phyloP scores from a whole-genome alignment of 2,797 vertebrate genomes.

The Leucoraja ocellata region DNA sequence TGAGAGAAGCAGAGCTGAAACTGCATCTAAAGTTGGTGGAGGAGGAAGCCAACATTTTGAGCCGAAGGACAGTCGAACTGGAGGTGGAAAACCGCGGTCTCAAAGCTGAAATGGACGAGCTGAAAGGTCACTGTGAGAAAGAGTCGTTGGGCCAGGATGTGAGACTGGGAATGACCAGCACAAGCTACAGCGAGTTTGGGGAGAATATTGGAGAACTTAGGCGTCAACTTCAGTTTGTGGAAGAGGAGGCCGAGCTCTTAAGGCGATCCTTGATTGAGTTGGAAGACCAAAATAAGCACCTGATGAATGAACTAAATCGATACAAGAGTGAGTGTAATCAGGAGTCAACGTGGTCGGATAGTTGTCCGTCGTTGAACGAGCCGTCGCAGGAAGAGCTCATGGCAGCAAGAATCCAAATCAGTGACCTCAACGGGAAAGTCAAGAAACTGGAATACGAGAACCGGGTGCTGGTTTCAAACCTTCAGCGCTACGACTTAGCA shows the following conservation, averaged over 20 bases:
- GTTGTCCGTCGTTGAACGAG: conserved; percentile 74
- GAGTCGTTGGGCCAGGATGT: conserved; percentile 61
- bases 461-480: conserved; percentile 87
- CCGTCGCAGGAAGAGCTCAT: conserved; percentile 82
- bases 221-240: conserved; percentile 92
- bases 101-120: conserved; percentile 88
- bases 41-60: conserved; percentile 93
- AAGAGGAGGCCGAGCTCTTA: conserved; percentile 93
- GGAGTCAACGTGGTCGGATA: conserved; percentile 58
- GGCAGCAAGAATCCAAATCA: conserved; percentile 79
- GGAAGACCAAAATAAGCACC: conserved; percentile 95
- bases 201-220: conserved; percentile 84
- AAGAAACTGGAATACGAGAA: conserved; percentile 98
- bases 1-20: conserved; percentile 84
- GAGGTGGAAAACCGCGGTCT: conserved; percentile 95
- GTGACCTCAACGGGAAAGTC: conserved; percentile 84
- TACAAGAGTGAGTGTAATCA: conserved; percentile 82
- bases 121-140: conserved; percentile 71
- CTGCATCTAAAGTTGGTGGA: conserved; percentile 92
- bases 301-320: conserved; percentile 86
- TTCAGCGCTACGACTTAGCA: conserved; percentile 88
- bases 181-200: conserved; percentile 60
- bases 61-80: conserved; percentile 88
- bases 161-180: conserved; percentile 52
- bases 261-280: conserved; percentile 85